phyloP scores from a whole-genome alignment of 2,113 vertebrate genomes.

The Catharus fuscescens region DNA sequence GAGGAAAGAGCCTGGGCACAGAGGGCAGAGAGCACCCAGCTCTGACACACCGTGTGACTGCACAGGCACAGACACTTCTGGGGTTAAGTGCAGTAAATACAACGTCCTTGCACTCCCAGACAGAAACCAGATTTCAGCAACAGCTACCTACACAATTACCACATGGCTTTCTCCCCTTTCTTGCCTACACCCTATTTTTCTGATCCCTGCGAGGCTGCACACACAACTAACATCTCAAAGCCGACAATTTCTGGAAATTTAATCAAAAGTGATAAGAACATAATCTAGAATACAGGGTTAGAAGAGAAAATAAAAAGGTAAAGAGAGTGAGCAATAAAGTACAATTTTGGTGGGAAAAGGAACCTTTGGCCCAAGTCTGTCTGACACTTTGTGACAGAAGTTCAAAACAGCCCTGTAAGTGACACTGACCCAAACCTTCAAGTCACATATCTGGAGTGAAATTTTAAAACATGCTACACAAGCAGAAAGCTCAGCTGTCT shows the following conservation, averaged over 20 bases:
- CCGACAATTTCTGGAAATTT: background rate
- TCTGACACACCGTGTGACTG: background rate
- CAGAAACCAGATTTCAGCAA: background rate
- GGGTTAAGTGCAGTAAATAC: background rate
- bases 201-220: background rate
- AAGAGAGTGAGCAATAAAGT: background rate
- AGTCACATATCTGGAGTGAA: background rate
- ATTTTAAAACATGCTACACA: background rate
- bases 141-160: background rate
- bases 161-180: background rate
- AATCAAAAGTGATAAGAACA: background rate
- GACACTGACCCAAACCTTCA: background rate
- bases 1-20: rapidly evolving
- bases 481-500: background rate
- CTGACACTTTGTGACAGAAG: background rate
- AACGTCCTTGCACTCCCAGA: background rate
- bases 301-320: background rate
- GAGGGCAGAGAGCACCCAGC: background rate
- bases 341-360: background rate
- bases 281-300: background rate
- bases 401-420: background rate
- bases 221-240: background rate
- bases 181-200: background rate
- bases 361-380: background rate
- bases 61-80: background rate